phyloP scores from a whole-genome alignment of 2,113 vertebrate species.

The Pionites leucogaster region DNA sequence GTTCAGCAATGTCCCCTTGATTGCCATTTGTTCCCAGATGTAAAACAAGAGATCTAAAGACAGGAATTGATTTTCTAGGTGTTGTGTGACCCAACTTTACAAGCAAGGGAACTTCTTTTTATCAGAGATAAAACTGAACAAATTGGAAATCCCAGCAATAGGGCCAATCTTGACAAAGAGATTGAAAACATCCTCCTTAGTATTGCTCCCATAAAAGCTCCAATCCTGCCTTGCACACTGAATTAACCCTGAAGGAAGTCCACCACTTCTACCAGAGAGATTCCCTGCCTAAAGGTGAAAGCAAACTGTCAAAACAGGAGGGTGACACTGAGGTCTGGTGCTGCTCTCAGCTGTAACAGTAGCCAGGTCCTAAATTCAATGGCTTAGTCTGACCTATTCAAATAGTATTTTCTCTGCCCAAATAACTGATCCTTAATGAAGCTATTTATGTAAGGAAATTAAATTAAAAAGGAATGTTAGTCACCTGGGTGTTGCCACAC shows the following conservation, averaged over 20 bases:
- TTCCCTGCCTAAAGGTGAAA: background rate
- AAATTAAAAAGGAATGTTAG: conserved; percentile 75
- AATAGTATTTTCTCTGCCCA: conserved; percentile 61
- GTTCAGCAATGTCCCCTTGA: background rate
- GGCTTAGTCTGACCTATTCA: conserved; percentile 35
- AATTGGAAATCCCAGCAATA: background rate
- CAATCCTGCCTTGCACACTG: background rate
- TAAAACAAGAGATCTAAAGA: background rate
- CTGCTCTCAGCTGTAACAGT: conserved; percentile 16
- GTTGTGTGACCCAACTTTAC: background rate
- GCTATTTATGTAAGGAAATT: conserved; percentile 75
- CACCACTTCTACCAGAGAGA: background rate
- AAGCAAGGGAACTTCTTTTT: background rate
- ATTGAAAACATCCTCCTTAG: background rate
- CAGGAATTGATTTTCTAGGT: background rate
- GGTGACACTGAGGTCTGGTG: background rate
- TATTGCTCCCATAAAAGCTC: background rate
- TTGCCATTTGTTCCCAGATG: background rate
- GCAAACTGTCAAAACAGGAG: background rate
- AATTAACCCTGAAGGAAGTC: background rate
- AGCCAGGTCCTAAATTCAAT: conserved; percentile 40
- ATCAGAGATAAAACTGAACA: background rate
- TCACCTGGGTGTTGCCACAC: conserved; percentile 63
- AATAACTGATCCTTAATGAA: conserved; percentile 74
- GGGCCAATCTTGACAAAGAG: background rate